Evolutionary conservation across 2,888 invertebrate genomes (phyloP).

Genomic region (Molorchus minor): DNA sequence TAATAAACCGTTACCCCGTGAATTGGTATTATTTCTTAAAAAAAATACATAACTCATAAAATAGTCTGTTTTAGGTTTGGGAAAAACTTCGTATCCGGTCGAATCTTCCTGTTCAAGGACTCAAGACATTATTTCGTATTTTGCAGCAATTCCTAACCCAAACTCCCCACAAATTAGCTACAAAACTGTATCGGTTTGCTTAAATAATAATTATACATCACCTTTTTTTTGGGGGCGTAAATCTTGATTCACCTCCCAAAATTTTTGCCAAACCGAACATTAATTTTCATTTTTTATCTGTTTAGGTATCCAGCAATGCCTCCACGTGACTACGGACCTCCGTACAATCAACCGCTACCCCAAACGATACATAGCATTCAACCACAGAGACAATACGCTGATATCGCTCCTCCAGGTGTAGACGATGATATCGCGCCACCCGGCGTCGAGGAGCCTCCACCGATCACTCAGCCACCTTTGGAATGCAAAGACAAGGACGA

Average conservation of each 20-base stretch:
- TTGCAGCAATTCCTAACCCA: constrained; percentile 12
- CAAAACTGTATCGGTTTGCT: constrained; percentile 23
- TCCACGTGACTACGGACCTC: constrained; percentile 43
- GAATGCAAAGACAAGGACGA: constrained; percentile 30
- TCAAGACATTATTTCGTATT: constrained; percentile 1
- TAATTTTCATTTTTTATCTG: constrained; percentile 48
- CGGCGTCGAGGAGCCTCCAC: constrained; percentile 71
- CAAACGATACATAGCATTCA: constrained; percentile 46
- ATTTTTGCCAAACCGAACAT: no score
- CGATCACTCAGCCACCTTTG: constrained; percentile 66
- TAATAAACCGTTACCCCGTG: constrained; percentile 34
- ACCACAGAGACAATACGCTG: constrained; percentile 43
- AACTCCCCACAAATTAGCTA: constrained; percentile 14
- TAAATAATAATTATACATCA: constrained; percentile 9
- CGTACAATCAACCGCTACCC: constrained; percentile 42
- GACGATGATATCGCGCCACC: constrained; percentile 70
- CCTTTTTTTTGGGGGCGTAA: constrained; percentile 7
- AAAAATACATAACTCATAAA: constrained; percentile 27
- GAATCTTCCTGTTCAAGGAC: no score
- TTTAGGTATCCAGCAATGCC: constrained; percentile 53
- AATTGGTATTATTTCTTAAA: constrained; percentile 27
- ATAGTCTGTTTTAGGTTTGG: constrained; percentile 35
- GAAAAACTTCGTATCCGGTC: no score
- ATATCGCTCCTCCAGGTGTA: constrained; percentile 49
- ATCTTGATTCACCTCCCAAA: no score